Base-by-base conservation (phyloP, 2,888 invertebrate species). In the Zele albiditarsus region DNA sequence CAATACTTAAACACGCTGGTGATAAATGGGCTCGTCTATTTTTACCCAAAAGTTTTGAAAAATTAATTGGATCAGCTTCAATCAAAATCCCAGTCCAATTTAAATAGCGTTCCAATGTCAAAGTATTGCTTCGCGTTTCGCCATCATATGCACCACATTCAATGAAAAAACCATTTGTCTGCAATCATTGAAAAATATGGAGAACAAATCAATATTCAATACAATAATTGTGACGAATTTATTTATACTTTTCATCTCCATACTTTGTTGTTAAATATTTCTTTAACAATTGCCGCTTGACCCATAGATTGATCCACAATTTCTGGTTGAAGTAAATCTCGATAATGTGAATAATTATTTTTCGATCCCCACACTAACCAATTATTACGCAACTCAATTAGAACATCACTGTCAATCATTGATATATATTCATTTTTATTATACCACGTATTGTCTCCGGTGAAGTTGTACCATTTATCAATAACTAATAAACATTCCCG, bases 71-170 rank as follows among this genome's bases (percentile, higher is more conserved):
- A 84, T 91, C 91, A 3, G 90, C 91, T 82, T 91, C 91, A 65
- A 92, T 89, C 1, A 92, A 85, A 33, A 92, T 80, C 2, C 91
- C 91, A 1, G 84, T 88, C 91, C 92, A 92, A 53, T 88, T 89
- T 8, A 88, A 82, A 57, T 84, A 84, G 67, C 90, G 84, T 81
- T 92, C 92, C 69, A 92, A 86, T 75, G 89, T 89, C 16, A 92
- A 84, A 1, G 91, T 91, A 82, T 92, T 92, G 38, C 91, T 91
- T 28, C 91, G 85, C 2, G 90, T 90, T 81, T 91, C 91, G 0
- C 92, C 92, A 80, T 92, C 91, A 76, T 91, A 84, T 3, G 91
- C 92, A 3, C 92, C 92, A 77, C 91, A 91, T 82, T 92, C 92
- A 42, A 92, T 86, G 82, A 91, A 92, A 82, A 91, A 91, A 14